phyloP scores from a whole-genome alignment of 2,797 vertebrate species.

The Trachops cirrhosus region DNA sequence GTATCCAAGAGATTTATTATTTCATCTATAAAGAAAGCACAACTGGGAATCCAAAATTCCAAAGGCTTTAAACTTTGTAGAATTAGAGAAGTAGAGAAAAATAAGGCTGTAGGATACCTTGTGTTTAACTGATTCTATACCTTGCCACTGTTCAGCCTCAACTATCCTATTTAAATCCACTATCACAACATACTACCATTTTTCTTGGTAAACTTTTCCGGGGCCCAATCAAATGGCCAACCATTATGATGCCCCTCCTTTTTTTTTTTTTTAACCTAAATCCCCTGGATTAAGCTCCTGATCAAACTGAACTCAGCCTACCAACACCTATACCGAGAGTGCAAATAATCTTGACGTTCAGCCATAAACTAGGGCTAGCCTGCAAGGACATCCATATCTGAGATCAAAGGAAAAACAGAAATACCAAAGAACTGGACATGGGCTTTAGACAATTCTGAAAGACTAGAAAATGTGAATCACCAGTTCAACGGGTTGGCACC shows the following conservation, averaged over 20 bases:
- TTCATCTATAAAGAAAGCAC: constrained; percentile 62
- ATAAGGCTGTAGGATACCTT: neutral
- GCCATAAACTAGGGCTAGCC: neutral
- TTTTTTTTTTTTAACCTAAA: neutral
- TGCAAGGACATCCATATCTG: neutral
- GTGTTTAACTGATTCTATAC: neutral
- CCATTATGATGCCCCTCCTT: neutral
- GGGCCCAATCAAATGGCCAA: neutral
- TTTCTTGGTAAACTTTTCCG: neutral
- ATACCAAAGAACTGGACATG: neutral
- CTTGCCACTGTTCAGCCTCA: neutral
- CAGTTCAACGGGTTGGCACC: neutral
- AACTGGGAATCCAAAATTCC: constrained; percentile 57
- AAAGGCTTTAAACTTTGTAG: constrained; percentile 47
- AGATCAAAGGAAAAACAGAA: constrained; percentile 25
- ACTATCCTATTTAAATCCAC: constrained; percentile 12
- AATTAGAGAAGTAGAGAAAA: constrained; percentile 44
- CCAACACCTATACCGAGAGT: neutral
- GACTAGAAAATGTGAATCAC: neutral
- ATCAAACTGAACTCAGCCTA: neutral
- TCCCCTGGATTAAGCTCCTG: neutral
- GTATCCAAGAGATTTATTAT: constrained; percentile 65
- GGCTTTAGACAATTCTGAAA: neutral
- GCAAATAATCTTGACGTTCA: constrained; percentile 24
- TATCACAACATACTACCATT: constrained; percentile 1